phyloP scores from a whole-genome alignment of 2,113 vertebrate genomes.

The human region GRCh38 chr11:131094001-131094500 shows the following conservation, averaged over 20 bases:
- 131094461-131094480: not conserved
- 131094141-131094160: not conserved
- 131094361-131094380: not conserved
- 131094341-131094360: not conserved
- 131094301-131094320: not conserved
- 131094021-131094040: not conserved
- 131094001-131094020: conserved; percentile 9
- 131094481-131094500: not conserved
- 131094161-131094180: not conserved
- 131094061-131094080: not conserved
- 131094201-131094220: no score
- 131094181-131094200: no score
- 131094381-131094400: not conserved
- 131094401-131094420: not conserved
- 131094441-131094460: not conserved
- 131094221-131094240: no score
- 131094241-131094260: no score
- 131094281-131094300: no score
- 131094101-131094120: not conserved
- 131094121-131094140: fast-evolving
- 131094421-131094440: not conserved
- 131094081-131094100: not conserved
- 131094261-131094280: no score
- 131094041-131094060: fast-evolving
- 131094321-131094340: not conserved